Conservation (phyloP, 1,140 invertebrate species). For the Eriosoma lanigerum region DNA sequence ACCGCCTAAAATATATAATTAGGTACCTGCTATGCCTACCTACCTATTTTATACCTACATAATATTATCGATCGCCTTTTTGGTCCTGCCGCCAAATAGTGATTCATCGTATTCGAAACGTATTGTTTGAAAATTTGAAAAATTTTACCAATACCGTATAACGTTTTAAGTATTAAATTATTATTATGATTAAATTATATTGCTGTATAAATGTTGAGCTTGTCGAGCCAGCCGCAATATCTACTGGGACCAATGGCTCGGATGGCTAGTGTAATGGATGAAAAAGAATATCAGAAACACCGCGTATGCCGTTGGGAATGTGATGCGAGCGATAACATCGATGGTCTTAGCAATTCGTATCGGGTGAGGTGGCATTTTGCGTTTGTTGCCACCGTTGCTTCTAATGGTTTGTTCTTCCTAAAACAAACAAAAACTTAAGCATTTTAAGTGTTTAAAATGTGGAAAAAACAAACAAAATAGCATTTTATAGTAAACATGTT, state of each 20-base stretch:
- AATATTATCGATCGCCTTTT: too few species aligned
- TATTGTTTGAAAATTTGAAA: too few species aligned
- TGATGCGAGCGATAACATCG: constrained; percentile 88
- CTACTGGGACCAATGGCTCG: constrained; percentile 48
- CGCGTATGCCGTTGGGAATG: constrained; percentile 87
- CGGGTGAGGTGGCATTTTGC: constrained; percentile 83
- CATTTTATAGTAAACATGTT: too few species aligned
- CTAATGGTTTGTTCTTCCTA: constrained; percentile 29
- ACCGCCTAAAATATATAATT: too few species aligned
- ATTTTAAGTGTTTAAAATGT: too few species aligned
- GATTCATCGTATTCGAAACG: too few species aligned
- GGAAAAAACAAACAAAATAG: too few species aligned
- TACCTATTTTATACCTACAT: too few species aligned
- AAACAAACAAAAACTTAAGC: too few species aligned
- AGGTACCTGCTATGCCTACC: too few species aligned
- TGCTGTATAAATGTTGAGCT: constrained; percentile 43
- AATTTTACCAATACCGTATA: too few species aligned
- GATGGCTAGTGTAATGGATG: constrained; percentile 71
- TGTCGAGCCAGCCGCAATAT: neutral
- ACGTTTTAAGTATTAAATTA: neutral
- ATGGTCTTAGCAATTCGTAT: constrained; percentile 91
- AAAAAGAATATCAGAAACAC: constrained; percentile 93
- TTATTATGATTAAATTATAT: constrained; percentile 18
- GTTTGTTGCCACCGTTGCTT: constrained; percentile 38
- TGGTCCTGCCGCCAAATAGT: too few species aligned